These are phyloP conservation scores for Diphyllodes magnificus DNA, from an alignment of 2,113 vertebrate species.

Conservation along the genomic window DNA sequence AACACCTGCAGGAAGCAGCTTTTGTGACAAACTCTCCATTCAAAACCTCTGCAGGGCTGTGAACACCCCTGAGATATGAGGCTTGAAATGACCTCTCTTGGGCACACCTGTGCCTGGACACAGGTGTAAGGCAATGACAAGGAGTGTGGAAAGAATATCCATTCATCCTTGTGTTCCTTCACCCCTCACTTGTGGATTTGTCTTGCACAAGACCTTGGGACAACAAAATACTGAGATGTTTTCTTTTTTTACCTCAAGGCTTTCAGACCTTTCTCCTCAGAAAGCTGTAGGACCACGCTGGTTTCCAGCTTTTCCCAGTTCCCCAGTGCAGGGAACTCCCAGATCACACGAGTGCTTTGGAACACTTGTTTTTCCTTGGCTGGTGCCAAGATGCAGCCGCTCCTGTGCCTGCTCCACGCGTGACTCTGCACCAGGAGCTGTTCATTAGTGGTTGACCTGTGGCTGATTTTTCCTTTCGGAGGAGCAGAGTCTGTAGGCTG, in stretches of 20 bases:
- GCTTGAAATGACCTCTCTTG: background rate
- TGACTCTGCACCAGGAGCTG: background rate
- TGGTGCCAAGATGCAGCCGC: background rate
- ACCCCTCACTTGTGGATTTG: background rate
- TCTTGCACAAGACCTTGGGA: background rate
- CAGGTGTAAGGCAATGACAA: background rate
- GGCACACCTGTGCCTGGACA: background rate
- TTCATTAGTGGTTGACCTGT: background rate
- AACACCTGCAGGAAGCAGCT: background rate
- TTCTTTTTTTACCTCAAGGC: background rate
- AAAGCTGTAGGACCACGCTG: background rate
- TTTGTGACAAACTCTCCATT: background rate
- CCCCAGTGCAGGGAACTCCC: background rate
- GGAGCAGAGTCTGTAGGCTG: background rate
- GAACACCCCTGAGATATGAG: background rate
- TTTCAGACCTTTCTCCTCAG: background rate
- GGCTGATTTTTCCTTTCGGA: background rate
- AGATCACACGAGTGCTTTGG: background rate
- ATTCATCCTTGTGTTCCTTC: background rate
- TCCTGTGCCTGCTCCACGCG: background rate
- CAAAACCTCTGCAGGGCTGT: background rate
- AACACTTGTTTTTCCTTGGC: background rate
- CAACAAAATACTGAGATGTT: accelerated
- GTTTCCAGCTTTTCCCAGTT: background rate
- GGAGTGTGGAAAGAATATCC: background rate